Evolutionary conservation across 30 jellyfish, hydroid and myxozoan genomes (phyloP).

Genomic region (Clytia hemisphaerica): DNA sequence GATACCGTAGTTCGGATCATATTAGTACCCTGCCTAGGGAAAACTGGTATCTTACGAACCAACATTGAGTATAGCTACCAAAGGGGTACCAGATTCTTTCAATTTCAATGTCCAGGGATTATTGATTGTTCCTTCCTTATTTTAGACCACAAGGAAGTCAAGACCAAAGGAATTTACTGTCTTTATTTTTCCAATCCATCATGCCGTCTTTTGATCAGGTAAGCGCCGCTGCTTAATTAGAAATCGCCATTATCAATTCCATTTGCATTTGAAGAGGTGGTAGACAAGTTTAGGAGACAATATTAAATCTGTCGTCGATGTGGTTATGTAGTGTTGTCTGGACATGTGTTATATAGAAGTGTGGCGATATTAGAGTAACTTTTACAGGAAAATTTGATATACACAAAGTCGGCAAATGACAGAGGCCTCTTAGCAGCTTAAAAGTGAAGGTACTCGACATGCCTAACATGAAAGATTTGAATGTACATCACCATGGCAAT

Average conservation of each 20-base stretch:
- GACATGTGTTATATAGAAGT: too few relatives aligned
- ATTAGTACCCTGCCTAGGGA: background rate
- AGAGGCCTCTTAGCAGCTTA: too few relatives aligned
- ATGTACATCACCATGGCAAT: too few relatives aligned
- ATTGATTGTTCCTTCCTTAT: background rate
- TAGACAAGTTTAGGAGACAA: slow-evolving; percentile 4
- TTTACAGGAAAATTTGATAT: too few relatives aligned
- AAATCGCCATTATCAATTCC: background rate
- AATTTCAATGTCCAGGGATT: background rate
- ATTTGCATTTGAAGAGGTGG: background rate
- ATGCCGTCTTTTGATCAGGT: slow-evolving; percentile 65
- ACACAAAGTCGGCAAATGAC: too few relatives aligned
- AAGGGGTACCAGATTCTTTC: background rate
- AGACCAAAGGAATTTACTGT: slow-evolving; percentile 34
- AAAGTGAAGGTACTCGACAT: too few relatives aligned
- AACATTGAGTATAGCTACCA: background rate
- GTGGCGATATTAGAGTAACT: too few relatives aligned
- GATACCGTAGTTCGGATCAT: background rate
- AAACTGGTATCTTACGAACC: background rate
- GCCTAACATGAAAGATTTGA: too few relatives aligned
- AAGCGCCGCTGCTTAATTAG: background rate
- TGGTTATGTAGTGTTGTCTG: too few relatives aligned
- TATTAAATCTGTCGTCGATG: background rate
- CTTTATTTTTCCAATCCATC: slow-evolving; percentile 65
- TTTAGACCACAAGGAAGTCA: background rate